Evolutionary conservation across 2,888 invertebrate genomes (phyloP).

Genomic region (Hydriomena furcata): DNA sequence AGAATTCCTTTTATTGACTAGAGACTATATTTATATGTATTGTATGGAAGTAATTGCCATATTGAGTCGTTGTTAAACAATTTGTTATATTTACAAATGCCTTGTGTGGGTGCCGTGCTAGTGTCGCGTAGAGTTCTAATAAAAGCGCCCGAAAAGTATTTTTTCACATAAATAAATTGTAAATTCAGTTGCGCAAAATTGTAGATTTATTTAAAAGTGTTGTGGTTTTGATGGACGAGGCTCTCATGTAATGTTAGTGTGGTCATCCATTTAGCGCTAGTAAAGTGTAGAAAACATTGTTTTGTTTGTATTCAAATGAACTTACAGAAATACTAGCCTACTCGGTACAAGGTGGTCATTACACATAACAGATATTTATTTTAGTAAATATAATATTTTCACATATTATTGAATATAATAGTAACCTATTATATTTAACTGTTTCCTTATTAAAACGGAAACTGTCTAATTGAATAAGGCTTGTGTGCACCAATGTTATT

Average conservation of each 20-base stretch:
- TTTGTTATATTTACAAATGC: constrained; percentile 20
- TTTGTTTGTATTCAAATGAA: constrained; percentile 31
- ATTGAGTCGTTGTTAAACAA: constrained; percentile 25
- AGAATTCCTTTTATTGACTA: constrained; percentile 29
- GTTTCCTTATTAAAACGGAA: constrained; percentile 60
- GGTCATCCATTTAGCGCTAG: constrained; percentile 52
- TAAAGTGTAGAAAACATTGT: constrained; percentile 37
- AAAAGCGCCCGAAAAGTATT: constrained; percentile 40
- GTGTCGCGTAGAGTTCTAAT: constrained; percentile 49
- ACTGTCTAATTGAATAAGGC: constrained; percentile 53
- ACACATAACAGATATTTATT: constrained; percentile 51
- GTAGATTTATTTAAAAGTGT: constrained; percentile 32
- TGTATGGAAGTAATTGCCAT: constrained; percentile 38
- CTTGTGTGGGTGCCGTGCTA: constrained; percentile 22
- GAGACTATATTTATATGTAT: constrained; percentile 34
- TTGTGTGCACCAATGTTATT: neutral
- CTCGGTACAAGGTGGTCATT: constrained; percentile 46
- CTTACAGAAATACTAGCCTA: constrained; percentile 22
- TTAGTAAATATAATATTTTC: constrained; percentile 60
- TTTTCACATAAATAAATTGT: constrained; percentile 37
- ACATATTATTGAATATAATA: constrained; percentile 52
- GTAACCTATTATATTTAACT: constrained; percentile 43
- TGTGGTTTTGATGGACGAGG: constrained; percentile 54
- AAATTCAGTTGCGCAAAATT: constrained; percentile 37
- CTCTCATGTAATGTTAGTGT: constrained; percentile 63